A percentile compares a stretch with the other conserved stretches of the same genome.
These are phyloP conservation scores for Cirrhinus molitorella DNA, from an alignment of 2,797 vertebrate species.

Conservation along the genomic window DNA sequence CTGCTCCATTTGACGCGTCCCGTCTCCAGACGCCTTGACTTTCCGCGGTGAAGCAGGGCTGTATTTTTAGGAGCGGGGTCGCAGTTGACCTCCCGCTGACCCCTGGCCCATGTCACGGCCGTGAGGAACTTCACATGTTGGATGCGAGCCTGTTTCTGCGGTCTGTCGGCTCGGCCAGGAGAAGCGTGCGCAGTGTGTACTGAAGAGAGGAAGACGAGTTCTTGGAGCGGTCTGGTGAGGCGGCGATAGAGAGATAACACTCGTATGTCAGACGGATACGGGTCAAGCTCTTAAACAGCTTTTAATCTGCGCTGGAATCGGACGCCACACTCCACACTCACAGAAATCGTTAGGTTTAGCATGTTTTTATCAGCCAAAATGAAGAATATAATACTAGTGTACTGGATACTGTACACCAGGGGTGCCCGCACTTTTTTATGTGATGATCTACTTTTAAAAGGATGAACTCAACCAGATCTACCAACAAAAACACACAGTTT, in stretches of 20 bases:
- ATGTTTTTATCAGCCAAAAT: not conserved
- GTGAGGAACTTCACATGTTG: conserved; percentile 83
- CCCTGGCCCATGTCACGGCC: conserved; percentile 73
- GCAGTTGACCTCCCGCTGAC: conserved; percentile 74
- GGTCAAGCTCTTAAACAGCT: conserved; percentile 9
- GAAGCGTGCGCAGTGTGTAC: conserved; percentile 4
- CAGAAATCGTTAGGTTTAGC: not conserved
- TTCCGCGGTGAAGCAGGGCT: conserved; percentile 66
- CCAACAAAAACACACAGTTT: too few species aligned
- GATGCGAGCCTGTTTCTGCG: conserved; percentile 76
- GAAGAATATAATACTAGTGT: too few species aligned
- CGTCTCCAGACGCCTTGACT: conserved; percentile 63
- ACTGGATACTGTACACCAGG: too few species aligned
- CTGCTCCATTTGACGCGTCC: conserved; percentile 62
- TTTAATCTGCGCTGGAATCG: conserved; percentile 8
- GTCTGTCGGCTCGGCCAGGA: conserved; percentile 55
- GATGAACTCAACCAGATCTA: too few species aligned
- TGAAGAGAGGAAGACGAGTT: not conserved
- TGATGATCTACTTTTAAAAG: too few species aligned
- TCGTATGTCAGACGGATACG: not conserved
- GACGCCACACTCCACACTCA: not conserved
- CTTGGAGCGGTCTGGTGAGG: not conserved
- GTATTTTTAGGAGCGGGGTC: conserved; percentile 77
- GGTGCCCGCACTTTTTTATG: too few species aligned
- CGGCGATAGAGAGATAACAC: conserved; percentile 32